phyloP scores from a whole-genome alignment of 30 jellyfish, hydroid and myxozoan species.

The Turritopsis rubra region DNA sequence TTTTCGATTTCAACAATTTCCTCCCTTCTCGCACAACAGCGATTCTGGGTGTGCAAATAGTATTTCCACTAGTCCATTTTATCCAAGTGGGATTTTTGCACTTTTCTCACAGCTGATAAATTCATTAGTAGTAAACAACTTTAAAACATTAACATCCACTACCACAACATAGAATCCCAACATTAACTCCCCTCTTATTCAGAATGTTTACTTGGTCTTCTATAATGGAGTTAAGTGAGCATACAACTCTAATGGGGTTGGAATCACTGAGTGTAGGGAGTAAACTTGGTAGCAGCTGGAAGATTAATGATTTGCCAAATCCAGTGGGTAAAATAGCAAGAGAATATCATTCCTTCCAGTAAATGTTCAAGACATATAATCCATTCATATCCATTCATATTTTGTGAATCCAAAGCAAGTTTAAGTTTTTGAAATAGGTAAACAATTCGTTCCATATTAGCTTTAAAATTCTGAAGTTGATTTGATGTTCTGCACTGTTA shows the following conservation, averaged over 20 bases:
- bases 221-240: background rate
- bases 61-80: background rate
- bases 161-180: background rate
- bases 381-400: background rate
- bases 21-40: conserved; percentile 7
- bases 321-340: background rate
- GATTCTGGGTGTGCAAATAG: conserved; percentile 14
- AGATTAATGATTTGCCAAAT: background rate
- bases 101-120: background rate
- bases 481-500: background rate
- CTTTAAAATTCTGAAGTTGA: no score
- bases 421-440: background rate
- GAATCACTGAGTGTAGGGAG: background rate
- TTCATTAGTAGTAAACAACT: background rate
- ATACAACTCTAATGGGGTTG: background rate
- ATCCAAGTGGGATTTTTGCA: background rate
- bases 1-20: background rate
- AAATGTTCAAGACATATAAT: background rate
- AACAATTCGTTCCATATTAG: background rate
- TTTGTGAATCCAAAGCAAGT: background rate
- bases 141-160: background rate
- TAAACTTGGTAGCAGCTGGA: background rate
- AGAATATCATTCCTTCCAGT: background rate
- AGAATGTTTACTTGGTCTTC: background rate
- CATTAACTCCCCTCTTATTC: background rate